Evolutionary conservation across 1,140 invertebrate species (phyloP).

Genomic region (Drosophila kanapiae): DNA sequence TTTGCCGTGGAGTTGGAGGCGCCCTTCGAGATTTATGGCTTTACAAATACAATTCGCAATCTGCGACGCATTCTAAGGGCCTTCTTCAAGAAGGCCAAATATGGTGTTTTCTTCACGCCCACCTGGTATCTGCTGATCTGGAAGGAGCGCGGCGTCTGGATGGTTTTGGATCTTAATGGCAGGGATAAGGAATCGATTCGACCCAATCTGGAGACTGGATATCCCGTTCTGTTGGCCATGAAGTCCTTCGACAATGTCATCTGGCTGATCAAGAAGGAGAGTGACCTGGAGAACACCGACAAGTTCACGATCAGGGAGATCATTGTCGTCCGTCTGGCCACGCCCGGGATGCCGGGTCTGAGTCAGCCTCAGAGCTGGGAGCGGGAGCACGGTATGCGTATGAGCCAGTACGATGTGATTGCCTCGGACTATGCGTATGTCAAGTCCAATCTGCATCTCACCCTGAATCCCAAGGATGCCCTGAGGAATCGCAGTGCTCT

Average conservation of each 20-base stretch:
- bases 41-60: constrained; percentile 20
- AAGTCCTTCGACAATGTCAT: constrained; percentile 66
- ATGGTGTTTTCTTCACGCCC: constrained; percentile 50
- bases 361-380: constrained; percentile 48
- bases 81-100: constrained; percentile 52
- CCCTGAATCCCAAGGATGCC: constrained; percentile 63
- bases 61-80: constrained; percentile 43
- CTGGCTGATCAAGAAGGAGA: constrained; percentile 58
- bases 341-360: constrained; percentile 46
- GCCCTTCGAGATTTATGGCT: constrained; percentile 52
- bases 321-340: constrained; percentile 56
- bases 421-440: constrained; percentile 77
- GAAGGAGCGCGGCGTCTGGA: constrained; percentile 68
- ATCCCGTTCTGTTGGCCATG: constrained; percentile 46
- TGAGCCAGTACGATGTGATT: constrained; percentile 73
- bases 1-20: constrained; percentile 64
- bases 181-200: constrained; percentile 47
- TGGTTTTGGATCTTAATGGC: constrained; percentile 68
- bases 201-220: constrained; percentile 36
- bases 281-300: constrained; percentile 47
- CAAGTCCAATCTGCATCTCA: constrained; percentile 68
- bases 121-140: constrained; percentile 66
- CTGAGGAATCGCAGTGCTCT: constrained; percentile 75
- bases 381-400: constrained; percentile 64
- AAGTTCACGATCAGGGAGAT: constrained; percentile 58